Conservation (phyloP, 2,797 vertebrate genomes). For the Rallus crepitans region DNA sequence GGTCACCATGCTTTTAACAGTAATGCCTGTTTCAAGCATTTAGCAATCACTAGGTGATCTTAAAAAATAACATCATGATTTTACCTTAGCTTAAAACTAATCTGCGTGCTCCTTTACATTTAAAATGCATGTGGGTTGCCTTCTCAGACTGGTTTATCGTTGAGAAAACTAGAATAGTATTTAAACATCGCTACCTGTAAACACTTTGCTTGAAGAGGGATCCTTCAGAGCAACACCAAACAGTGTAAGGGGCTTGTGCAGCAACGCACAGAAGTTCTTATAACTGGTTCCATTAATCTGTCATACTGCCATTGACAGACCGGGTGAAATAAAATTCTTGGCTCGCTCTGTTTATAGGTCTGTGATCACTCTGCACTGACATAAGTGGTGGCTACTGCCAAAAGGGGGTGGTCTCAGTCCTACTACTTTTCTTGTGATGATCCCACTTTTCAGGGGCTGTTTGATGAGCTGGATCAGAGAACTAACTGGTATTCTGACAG, state of each 20-base stretch:
- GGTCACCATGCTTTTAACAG: not conserved
- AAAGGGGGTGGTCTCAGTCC: not conserved
- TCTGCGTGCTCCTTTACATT: not conserved
- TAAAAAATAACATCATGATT: not conserved
- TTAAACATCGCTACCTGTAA: not conserved
- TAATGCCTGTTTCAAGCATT: not conserved
- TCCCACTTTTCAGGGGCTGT: not conserved
- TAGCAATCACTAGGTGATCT: not conserved
- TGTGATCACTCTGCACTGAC: not conserved
- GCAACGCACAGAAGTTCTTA: not conserved
- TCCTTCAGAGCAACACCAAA: not conserved
- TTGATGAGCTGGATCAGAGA: not conserved
- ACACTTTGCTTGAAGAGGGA: not conserved
- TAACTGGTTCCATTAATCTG: not conserved
- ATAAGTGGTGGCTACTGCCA: not conserved
- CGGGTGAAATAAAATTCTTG: not conserved
- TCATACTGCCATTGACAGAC: not conserved
- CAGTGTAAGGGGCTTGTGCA: not conserved
- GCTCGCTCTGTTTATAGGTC: not conserved
- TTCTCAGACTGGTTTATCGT: not conserved
- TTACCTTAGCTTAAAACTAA: not conserved
- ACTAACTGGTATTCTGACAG: not conserved
- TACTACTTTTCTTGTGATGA: not conserved
- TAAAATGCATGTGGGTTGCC: not conserved
- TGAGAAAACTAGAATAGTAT: not conserved